Conservation (phyloP, 37 sponge, comb jelly and placozoan species). For the Chondrosia reniformis region DNA sequence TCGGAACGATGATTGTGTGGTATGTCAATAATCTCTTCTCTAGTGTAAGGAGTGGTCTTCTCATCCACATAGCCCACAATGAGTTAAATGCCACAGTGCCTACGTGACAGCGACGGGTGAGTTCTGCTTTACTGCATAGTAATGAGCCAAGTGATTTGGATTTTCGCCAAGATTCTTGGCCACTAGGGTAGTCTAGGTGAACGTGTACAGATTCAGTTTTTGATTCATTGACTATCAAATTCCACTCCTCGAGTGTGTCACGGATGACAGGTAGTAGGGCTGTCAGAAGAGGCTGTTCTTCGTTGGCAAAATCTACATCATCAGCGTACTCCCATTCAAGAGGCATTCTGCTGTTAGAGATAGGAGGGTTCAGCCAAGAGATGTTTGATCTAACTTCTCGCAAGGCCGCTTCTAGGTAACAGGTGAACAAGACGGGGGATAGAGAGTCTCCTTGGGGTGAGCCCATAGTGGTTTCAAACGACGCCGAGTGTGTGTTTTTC, state of each 20-base stretch:
- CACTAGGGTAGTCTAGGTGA: constrained; percentile 12
- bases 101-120: constrained; percentile 19
- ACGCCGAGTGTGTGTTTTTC: background rate
- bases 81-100: constrained; percentile 12
- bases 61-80: constrained; percentile 11
- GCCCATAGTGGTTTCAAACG: constrained; percentile 1
- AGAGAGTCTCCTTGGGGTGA: constrained; percentile 10
- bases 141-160: constrained; percentile 22
- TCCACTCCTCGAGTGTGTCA: constrained; percentile 15
- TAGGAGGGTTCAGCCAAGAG: constrained; percentile 9
- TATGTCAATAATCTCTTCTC: constrained; percentile 15
- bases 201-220: constrained; percentile 24
- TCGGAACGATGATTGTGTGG: constrained; percentile 5
- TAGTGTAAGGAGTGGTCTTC: constrained; percentile 17
- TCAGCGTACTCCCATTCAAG: constrained; percentile 9
- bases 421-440: background rate
- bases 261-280: constrained; percentile 13
- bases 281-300: constrained; percentile 12
- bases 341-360: constrained; percentile 15
- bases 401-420: constrained; percentile 13
- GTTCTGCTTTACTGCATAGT: constrained; percentile 7
- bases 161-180: constrained; percentile 9
- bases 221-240: constrained; percentile 17
- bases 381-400: constrained; percentile 8
- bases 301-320: constrained; percentile 5